Evolutionary conservation across 1,140 invertebrate genomes (phyloP).

Genomic region (Artemia franciscana): DNA sequence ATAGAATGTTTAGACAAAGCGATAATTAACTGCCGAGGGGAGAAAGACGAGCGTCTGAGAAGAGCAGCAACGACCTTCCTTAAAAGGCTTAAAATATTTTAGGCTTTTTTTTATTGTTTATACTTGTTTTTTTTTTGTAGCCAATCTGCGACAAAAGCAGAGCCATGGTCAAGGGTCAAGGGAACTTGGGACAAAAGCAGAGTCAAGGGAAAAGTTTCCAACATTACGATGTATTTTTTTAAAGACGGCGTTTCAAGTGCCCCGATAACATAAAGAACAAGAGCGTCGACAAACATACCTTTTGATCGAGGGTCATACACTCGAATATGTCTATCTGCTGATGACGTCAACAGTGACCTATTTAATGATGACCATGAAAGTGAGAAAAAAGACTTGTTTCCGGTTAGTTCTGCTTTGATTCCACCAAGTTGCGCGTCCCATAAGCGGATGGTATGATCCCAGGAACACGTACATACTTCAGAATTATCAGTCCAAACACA

Average conservation of each 20-base stretch:
- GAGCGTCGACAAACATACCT: conserved; percentile 27
- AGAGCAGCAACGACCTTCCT: too few species aligned
- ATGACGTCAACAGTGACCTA: conserved; percentile 51
- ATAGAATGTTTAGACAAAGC: too few species aligned
- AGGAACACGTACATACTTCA: conserved; percentile 54
- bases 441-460: conserved; percentile 83
- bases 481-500: conserved; percentile 53
- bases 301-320: conserved; percentile 72
- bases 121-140: too few species aligned
- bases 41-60: too few species aligned
- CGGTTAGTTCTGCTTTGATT: conserved; percentile 51
- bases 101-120: too few species aligned
- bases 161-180: too few species aligned
- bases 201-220: neutral
- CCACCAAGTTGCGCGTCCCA: conserved; percentile 77
- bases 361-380: conserved; percentile 54
- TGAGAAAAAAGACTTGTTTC: conserved; percentile 76
- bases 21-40: too few species aligned
- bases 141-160: too few species aligned
- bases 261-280: neutral
- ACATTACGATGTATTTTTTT: neutral
- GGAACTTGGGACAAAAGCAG: conserved; percentile 8
- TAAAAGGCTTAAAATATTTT: too few species aligned
- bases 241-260: neutral
- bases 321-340: conserved; percentile 66